Base-by-base conservation (phyloP, 1,140 invertebrate species). In the Drosophila burlai region DNA sequence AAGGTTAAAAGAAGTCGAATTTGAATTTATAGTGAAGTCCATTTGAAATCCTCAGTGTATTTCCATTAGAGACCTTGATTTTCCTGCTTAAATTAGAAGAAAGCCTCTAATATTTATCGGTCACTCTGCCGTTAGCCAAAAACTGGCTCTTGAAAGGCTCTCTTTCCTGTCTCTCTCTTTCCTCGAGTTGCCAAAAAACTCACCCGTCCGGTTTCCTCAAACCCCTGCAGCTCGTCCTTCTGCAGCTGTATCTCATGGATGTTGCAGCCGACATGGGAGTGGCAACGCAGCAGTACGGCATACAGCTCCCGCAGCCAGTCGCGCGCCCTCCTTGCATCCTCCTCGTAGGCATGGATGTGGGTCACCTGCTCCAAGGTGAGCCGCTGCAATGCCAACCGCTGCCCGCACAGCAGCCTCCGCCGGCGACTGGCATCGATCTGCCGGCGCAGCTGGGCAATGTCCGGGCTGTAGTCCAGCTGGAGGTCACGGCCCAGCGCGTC, bases 121-220 rank as follows among this genome's bases (percentile, higher is more conserved):
- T 40, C 61, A 66, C 36, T 67, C 62, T 43, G 38, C 63, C 45
- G 61, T 68, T 67, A 40, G 66, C 29, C 62, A 34, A 50, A 42
- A 55, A 40, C 52, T 36, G 47, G 47, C 57, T 52, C 18, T 61
- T n/a, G 34, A 36, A 36, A 36, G 34, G 10, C 36, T 26, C 13
- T 21, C 15, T 49, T 34, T 68, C 18, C 13, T 18, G 3, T 49
- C 18, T 18, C 24, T 43, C 47, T 29, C 16, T 29, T 49, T 49
- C 7, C 16, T n/a, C 2, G 24, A 26, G 4, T 16, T 49, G 50
- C 24, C 36, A 43, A 45, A 42, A 62, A 80, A 92, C 93, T 92
- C 93, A 96, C 96, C 93, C 95, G 95, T 49, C 96, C 96, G 36
- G 96, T 97, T 91, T 96, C 95, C 93, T 97, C 96, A 93, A 97